Evolutionary conservation across 2,888 invertebrate species (phyloP).

Genomic region (Sinotaia quadrata): DNA sequence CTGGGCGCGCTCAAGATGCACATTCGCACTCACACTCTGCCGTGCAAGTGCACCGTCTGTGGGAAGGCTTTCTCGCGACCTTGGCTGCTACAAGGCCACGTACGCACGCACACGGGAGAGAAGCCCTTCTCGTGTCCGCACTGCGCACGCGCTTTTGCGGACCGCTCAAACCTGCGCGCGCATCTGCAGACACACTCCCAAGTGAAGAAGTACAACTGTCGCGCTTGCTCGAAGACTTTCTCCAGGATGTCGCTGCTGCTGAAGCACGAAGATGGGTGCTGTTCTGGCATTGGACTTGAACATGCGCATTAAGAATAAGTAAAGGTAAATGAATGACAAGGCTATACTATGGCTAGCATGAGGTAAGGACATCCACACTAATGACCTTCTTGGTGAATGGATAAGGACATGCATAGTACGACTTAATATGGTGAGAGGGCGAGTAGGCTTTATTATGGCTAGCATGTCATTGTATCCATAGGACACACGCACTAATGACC

Average conservation of each 20-base stretch:
- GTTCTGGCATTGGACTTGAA: conserved; percentile 29
- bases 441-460: no score
- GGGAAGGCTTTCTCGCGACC: conserved; percentile 98
- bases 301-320: neutral
- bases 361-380: neutral
- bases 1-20: conserved; percentile 98
- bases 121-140: conserved; percentile 97
- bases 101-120: conserved; percentile 97
- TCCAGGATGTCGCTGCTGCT: conserved; percentile 95
- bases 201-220: conserved; percentile 96
- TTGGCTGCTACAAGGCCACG: conserved; percentile 97
- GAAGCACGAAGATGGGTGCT: conserved; percentile 79
- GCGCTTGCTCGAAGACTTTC: conserved; percentile 95
- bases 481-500: no score
- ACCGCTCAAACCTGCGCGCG: conserved; percentile 94
- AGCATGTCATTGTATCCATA: no score
- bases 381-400: neutral
- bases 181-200: conserved; percentile 98
- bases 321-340: neutral
- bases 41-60: conserved; percentile 96
- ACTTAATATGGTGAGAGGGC: no score
- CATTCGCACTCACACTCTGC: conserved; percentile 96
- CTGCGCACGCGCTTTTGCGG: conserved; percentile 96
- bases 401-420: neutral
- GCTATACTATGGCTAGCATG: neutral